Evolutionary conservation across 2,113 vertebrate genomes (phyloP).

Genomic region (Electrona antarctica): DNA sequence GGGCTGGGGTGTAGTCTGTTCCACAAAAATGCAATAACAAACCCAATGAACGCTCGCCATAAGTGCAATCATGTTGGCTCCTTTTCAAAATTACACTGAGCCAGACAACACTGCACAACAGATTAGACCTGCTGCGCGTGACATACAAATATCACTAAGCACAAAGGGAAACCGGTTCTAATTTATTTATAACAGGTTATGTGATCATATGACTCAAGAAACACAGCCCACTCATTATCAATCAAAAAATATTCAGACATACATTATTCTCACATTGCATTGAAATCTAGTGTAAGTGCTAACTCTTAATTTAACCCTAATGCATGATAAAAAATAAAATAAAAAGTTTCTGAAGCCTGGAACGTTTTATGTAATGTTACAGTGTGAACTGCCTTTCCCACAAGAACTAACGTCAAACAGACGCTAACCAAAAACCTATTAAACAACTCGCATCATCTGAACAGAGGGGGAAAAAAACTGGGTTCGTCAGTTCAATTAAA

Average conservation of each 20-base stretch:
- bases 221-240: constrained; percentile 12
- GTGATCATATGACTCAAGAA: constrained; percentile 22
- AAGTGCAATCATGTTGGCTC: constrained; percentile 44
- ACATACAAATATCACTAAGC: constrained; percentile 20
- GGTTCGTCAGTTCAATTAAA: constrained; percentile 66
- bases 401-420: constrained; percentile 76
- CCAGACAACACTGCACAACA: constrained; percentile 26
- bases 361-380: constrained; percentile 44
- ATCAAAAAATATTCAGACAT: constrained; percentile 20
- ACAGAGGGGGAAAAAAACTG: constrained; percentile 19
- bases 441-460: constrained; percentile 68
- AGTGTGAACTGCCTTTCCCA: constrained; percentile 72
- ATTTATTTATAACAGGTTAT: constrained; percentile 41
- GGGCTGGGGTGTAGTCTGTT: constrained; percentile 63
- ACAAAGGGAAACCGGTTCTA: constrained; percentile 17
- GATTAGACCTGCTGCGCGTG: neutral
- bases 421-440: constrained; percentile 59
- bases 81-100: constrained; percentile 47
- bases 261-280: neutral
- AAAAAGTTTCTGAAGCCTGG: constrained; percentile 46
- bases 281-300: constrained; percentile 34
- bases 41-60: constrained; percentile 50
- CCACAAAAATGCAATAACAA: constrained; percentile 73
- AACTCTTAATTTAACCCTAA: constrained; percentile 43
- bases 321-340: constrained; percentile 38